Conservation (phyloP, 2,797 vertebrate species). For the Esox lucius region DNA sequence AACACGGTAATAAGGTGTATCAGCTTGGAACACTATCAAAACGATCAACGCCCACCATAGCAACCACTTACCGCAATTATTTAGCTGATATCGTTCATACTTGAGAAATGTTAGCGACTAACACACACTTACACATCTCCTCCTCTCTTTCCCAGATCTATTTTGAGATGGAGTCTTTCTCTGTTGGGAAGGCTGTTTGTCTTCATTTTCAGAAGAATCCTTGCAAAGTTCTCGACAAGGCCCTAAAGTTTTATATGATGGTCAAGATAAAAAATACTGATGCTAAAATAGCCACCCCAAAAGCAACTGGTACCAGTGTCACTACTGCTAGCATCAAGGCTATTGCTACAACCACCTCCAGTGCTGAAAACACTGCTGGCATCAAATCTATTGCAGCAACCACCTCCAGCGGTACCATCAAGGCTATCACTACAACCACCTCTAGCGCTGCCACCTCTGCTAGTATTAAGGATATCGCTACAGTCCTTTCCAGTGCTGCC, state of each 20-base stretch:
- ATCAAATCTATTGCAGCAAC: too few relatives aligned
- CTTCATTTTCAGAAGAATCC: conserved; percentile 44
- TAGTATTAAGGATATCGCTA: too few relatives aligned
- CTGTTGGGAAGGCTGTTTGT: conserved; percentile 31
- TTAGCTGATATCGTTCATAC: too few relatives aligned
- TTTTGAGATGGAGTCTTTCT: conserved; percentile 65
- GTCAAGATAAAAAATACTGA: not conserved
- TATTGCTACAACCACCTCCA: not conserved
- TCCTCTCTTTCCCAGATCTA: conserved; percentile 53
- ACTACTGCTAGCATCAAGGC: not conserved
- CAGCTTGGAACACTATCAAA: too few relatives aligned
- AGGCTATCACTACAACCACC: not conserved
- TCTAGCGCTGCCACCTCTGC: too few relatives aligned
- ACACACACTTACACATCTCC: not conserved
- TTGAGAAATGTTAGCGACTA: too few relatives aligned
- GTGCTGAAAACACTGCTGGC: too few relatives aligned
- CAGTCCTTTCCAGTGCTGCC: not conserved
- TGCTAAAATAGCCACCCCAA: too few relatives aligned
- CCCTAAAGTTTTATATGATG: conserved; percentile 36
- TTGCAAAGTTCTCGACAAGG: conserved; percentile 47
- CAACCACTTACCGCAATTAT: too few relatives aligned
- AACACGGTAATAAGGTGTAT: too few relatives aligned
- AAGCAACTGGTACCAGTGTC: not conserved
- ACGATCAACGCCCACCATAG: too few relatives aligned
- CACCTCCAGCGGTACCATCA: not conserved